A percentile compares a stretch with the other conserved stretches of the same genome.
Conservation (phyloP, 2,113 vertebrate genomes). For the Apistogramma diplotaenia region DNA sequence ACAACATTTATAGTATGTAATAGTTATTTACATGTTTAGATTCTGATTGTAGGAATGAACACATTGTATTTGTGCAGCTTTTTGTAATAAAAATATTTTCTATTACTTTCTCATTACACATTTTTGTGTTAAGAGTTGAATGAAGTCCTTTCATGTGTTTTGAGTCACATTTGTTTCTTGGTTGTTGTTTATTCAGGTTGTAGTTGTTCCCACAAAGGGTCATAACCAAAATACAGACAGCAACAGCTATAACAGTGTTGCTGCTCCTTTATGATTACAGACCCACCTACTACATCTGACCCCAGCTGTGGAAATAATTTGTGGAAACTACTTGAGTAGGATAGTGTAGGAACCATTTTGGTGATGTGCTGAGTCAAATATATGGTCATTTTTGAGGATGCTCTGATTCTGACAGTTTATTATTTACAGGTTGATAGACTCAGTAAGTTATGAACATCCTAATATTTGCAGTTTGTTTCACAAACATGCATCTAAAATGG, state of each 20-base stretch:
- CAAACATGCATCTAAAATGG: not conserved
- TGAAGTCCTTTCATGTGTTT: not conserved
- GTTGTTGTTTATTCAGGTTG: not conserved
- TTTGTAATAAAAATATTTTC: slow-evolving; percentile 45
- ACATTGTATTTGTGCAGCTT: not conserved
- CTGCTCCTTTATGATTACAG: not conserved
- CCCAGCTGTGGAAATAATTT: no score
- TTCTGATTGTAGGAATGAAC: slow-evolving; percentile 13
- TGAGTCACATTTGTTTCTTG: not conserved
- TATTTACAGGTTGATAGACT: no score
- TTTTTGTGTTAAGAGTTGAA: not conserved
- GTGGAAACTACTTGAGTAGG: not conserved
- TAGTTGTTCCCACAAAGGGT: not conserved
- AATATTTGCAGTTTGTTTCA: not conserved
- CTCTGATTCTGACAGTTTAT: no score
- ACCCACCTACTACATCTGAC: no score
- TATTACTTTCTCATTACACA: not conserved
- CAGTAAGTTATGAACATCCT: not conserved
- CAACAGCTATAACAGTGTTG: not conserved
- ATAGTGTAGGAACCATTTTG: not conserved
- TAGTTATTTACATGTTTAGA: slow-evolving; percentile 2
- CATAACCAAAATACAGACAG: not conserved
- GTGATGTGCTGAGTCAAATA: not conserved
- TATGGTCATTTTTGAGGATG: not conserved
- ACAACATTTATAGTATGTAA: no score